Evolutionary conservation across 2,797 vertebrate genomes (phyloP).

Genomic region (Schizothorax lantsangensis): DNA sequence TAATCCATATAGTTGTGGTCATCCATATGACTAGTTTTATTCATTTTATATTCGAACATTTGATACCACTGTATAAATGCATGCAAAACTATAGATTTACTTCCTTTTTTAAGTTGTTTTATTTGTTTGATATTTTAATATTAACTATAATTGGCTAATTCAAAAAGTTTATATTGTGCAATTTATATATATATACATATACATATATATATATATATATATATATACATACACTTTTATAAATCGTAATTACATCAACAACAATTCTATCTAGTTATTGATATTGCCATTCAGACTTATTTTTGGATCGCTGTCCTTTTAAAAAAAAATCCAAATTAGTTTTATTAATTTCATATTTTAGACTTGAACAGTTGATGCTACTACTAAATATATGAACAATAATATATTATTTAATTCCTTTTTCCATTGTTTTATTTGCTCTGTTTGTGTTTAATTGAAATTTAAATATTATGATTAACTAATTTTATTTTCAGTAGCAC

Average conservation of each 20-base stretch:
- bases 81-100: neutral
- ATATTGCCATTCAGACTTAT: no score
- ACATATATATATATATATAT: no score
- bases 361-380: neutral
- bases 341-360: neutral
- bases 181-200: no score
- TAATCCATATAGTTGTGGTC: neutral
- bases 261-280: no score
- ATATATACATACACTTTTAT: no score
- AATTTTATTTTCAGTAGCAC: neutral
- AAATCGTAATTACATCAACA: no score
- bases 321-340: no score
- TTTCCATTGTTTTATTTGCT: neutral
- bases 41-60: neutral
- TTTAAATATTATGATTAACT: neutral
- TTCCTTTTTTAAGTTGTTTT: neutral
- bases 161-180: neutral
- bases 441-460: neutral
- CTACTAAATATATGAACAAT: neutral
- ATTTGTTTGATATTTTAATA: neutral
- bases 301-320: neutral
- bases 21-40: neutral
- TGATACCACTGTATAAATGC: neutral
- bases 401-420: neutral
- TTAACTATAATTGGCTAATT: neutral